Evolutionary conservation across 2,113 vertebrate species (phyloP).

Genomic region (Crypturellus undulatus): DNA sequence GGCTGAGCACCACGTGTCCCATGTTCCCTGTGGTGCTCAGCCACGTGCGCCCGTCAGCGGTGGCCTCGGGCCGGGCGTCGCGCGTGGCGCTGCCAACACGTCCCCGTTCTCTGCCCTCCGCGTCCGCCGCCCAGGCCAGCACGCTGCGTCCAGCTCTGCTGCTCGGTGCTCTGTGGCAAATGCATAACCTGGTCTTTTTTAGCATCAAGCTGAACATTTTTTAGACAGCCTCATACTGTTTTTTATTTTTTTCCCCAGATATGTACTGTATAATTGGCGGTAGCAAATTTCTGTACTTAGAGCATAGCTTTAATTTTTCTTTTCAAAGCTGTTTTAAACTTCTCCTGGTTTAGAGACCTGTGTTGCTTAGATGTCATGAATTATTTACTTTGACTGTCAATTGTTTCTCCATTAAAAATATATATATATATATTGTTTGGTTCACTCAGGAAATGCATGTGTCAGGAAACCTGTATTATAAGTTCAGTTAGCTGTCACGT

Average conservation of each 20-base stretch:
- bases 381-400: constrained; percentile 76
- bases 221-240: neutral
- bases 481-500: constrained; percentile 77
- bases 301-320: constrained; percentile 74
- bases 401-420: constrained; percentile 72
- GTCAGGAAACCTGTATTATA: constrained; percentile 81
- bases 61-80: neutral
- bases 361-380: constrained; percentile 72
- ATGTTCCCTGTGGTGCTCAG: fast-evolving
- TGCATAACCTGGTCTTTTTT: constrained; percentile 36
- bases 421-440: constrained; percentile 73
- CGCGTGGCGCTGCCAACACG: neutral
- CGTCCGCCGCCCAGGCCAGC: constrained; percentile 33
- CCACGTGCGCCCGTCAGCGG: fast-evolving
- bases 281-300: constrained; percentile 66
- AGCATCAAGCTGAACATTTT: constrained; percentile 38
- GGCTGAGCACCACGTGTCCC: neutral
- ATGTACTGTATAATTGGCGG: constrained; percentile 61
- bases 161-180: constrained; percentile 50
- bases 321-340: constrained; percentile 58
- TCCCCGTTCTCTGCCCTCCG: neutral
- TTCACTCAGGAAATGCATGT: constrained; percentile 84
- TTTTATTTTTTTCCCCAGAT: neutral
- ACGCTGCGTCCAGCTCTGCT: constrained; percentile 66
- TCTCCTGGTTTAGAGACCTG: constrained; percentile 47